A percentile compares a stretch with the other conserved stretches of the same genome.
phyloP scores from a whole-genome alignment of 2,113 vertebrate genomes.

The Panthera tigris region DNA sequence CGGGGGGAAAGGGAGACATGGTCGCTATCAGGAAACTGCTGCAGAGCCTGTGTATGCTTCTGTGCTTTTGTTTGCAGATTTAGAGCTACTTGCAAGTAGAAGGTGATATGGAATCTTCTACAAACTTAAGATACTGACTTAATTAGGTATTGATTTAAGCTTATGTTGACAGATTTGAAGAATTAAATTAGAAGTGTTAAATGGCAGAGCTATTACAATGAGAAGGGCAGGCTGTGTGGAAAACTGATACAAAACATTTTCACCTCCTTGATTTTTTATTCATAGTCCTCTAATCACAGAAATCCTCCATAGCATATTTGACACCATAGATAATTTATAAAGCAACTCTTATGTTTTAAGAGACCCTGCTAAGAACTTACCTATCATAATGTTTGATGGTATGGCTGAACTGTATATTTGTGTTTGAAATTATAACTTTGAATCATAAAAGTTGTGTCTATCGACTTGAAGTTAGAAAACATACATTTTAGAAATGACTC shows the following conservation, averaged over 20 bases:
- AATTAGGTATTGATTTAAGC: neutral
- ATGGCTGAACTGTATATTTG: neutral
- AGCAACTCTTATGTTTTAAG: neutral
- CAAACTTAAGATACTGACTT: neutral
- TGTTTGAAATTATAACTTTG: constrained; percentile 13
- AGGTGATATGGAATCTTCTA: neutral
- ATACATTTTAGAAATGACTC: constrained; percentile 1
- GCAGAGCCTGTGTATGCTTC: neutral
- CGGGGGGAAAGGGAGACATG: neutral
- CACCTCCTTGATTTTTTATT: neutral
- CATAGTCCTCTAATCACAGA: neutral
- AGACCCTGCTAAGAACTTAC: neutral
- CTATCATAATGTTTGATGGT: neutral
- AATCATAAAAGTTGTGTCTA: neutral
- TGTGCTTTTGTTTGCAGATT: neutral
- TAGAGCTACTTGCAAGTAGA: neutral
- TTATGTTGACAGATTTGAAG: neutral
- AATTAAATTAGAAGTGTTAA: neutral
- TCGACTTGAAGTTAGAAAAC: neutral
- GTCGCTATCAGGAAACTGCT: neutral
- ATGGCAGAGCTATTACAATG: neutral
- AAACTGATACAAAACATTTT: neutral
- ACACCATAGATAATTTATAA: neutral
- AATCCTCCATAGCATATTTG: neutral
- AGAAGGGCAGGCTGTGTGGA: neutral